Evolutionary conservation across 2,888 invertebrate species (phyloP).

Genomic region (Agrochola litura): DNA sequence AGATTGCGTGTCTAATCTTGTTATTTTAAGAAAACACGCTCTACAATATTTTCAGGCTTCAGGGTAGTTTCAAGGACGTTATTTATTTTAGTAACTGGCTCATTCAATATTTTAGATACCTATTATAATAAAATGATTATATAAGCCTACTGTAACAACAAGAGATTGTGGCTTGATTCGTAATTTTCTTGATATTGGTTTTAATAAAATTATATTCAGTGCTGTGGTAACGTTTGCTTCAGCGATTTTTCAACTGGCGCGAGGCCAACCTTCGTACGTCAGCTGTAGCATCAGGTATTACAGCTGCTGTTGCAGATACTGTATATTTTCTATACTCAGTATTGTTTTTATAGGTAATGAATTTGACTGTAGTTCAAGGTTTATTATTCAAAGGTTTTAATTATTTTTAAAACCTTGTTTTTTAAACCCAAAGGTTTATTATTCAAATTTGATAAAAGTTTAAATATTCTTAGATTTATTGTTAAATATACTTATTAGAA

Average conservation of each 20-base stretch:
- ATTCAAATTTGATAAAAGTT: not conserved
- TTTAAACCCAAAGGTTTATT: not conserved
- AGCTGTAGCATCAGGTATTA: slow-evolving; percentile 45
- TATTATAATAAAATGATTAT: not conserved
- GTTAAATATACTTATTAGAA: not conserved
- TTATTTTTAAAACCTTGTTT: too few species aligned
- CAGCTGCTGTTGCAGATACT: slow-evolving; percentile 16
- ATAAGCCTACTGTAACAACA: not conserved
- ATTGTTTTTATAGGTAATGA: not conserved
- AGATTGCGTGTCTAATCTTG: slow-evolving; percentile 16
- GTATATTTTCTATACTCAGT: not conserved
- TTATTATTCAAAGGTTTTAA: not conserved
- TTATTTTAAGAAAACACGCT: not conserved
- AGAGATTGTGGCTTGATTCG: not conserved
- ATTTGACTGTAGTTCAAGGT: not conserved
- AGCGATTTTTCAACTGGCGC: slow-evolving; percentile 49
- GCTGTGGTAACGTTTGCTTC: slow-evolving; percentile 18
- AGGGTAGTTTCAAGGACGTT: not conserved
- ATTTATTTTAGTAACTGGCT: slow-evolving; percentile 8
- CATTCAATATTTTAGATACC: not conserved
- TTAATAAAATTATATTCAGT: slow-evolving; percentile 25
- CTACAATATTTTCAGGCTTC: not conserved
- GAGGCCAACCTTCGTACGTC: slow-evolving; percentile 35
- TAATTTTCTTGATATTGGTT: slow-evolving; percentile 9
- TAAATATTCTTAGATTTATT: not conserved